Base-by-base conservation (phyloP, 2,797 vertebrate species). In the Linurgus olivaceus region DNA sequence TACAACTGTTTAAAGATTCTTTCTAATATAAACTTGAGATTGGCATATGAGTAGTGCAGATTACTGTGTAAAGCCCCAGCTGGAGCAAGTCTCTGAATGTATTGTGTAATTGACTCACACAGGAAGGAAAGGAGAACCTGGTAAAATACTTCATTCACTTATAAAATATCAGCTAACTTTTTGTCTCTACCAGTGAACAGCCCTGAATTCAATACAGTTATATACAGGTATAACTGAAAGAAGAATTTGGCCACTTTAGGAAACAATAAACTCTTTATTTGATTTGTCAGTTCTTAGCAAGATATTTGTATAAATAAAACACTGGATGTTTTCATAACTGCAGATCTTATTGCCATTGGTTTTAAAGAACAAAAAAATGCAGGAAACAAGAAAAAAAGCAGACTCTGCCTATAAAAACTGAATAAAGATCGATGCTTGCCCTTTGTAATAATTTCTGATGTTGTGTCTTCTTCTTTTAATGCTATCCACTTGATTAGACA, bases 1-100 rank as follows among this genome's bases (percentile, higher is more conserved):
- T 92, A 40, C 0, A 90, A 88, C 65, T 92, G 66, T 89, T 94
- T 70, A 92, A 88, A 94, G 75, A 93, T 90, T 93, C 83, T 55
- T 93, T 75, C 81, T 90, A 91, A 54, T 78, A 81, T 94, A 96
- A 97, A 96, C 93, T 88, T 84, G 65, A 90, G 87, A 94, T 83
- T 88, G 94, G 78, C 70, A 83, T 83, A 75, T 42, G 94, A 91
- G 76, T 45, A 58, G 89, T 73, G 70, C 31, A 88, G 91, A 94
- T 96, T 96, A 95, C 51, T 75, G 44, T 91, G 85, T 50, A 59
- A 94, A 94, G 73, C 76, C 79, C 89, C 96, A 96, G 91, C 89
- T 96, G 94, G 85, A 96, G 66, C 45, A 78, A 91, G 66, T 33
- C 66, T 86, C 80, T 93, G 63, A 73, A 72, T 45, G 37, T 42